Conservation (phyloP, 2,113 vertebrate genomes). For the Etheostoma cragini region DNA sequence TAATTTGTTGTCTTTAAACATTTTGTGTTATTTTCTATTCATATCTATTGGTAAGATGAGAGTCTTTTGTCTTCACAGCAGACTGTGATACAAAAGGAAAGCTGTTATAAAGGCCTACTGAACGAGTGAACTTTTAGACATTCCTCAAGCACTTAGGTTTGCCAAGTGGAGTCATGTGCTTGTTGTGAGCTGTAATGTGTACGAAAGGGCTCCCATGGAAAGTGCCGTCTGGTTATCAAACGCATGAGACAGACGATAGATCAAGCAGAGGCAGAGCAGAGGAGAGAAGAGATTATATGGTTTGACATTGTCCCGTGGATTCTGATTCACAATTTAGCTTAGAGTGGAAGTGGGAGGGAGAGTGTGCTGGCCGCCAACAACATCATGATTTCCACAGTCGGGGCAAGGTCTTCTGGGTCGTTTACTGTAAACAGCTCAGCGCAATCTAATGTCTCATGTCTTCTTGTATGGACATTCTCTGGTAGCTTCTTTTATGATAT, state of each 20-base stretch:
- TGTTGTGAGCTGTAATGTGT: conserved; percentile 53
- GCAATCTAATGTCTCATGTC: conserved; percentile 43
- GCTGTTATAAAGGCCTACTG: conserved; percentile 16
- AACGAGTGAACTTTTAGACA: conserved; percentile 61
- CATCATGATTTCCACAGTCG: conserved; percentile 26
- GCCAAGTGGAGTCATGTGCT: conserved; percentile 69
- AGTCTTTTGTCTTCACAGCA: conserved; percentile 37
- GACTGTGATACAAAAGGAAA: conserved; percentile 16
- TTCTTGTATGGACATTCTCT: conserved; percentile 19
- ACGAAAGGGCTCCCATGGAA: conserved; percentile 58
- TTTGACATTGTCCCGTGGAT: conserved; percentile 44
- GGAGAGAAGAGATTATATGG: conserved; percentile 40
- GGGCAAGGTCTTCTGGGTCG: conserved; percentile 49
- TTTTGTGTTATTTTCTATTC: conserved; percentile 1
- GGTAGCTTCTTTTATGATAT: conserved; percentile 8
- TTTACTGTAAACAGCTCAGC: conserved; percentile 67
- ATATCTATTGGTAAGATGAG: background rate
- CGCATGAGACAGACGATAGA: conserved; percentile 25
- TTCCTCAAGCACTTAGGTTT: conserved; percentile 68
- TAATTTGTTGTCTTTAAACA: background rate
- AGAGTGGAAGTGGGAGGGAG: conserved; percentile 48
- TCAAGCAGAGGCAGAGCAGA: conserved; percentile 23
- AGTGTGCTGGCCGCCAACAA: conserved; percentile 31
- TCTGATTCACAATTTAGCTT: conserved; percentile 30
- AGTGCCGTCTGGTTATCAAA: conserved; percentile 42